phyloP scores from a whole-genome alignment of 2,888 invertebrate species.

The Macrophya alboannulata region DNA sequence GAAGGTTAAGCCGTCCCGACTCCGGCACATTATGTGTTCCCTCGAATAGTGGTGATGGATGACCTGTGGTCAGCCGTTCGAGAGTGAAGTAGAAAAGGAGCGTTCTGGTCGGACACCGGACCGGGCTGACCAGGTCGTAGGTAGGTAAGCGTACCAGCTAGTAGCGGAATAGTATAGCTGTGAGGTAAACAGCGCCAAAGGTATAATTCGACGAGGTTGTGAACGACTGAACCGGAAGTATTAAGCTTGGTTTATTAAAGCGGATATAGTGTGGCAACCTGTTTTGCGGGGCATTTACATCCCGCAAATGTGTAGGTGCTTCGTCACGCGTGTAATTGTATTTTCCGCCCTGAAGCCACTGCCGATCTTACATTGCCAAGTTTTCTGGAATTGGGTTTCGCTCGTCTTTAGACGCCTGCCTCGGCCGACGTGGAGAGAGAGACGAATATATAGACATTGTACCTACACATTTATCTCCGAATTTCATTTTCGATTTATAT shows the following conservation, averaged over 20 bases:
- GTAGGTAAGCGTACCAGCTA: not conserved
- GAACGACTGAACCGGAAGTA: constrained; percentile 48
- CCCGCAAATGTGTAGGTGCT: constrained; percentile 13
- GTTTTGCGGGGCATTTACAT: constrained; percentile 28
- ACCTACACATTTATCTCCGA: not conserved
- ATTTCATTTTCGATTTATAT: not conserved
- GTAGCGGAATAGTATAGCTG: not conserved
- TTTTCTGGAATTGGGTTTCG: constrained; percentile 26
- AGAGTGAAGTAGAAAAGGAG: constrained; percentile 48
- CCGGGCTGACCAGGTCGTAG: not conserved
- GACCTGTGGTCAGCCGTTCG: constrained; percentile 44
- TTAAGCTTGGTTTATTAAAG: constrained; percentile 45
- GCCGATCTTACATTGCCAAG: constrained; percentile 32
- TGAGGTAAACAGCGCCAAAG: not conserved
- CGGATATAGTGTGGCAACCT: constrained; percentile 21
- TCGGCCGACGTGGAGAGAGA: not conserved
- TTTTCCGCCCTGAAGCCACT: constrained; percentile 42
- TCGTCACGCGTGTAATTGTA: constrained; percentile 49
- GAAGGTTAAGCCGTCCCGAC: not conserved
- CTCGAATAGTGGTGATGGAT: constrained; percentile 36
- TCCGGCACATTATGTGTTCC: not conserved
- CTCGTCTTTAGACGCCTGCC: not conserved
- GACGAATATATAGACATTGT: not conserved
- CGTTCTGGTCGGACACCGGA: constrained; percentile 28
- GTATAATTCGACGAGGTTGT: constrained; percentile 15